Conservation (phyloP, 2,888 invertebrate genomes). For the Eristalinus aeneus region DNA sequence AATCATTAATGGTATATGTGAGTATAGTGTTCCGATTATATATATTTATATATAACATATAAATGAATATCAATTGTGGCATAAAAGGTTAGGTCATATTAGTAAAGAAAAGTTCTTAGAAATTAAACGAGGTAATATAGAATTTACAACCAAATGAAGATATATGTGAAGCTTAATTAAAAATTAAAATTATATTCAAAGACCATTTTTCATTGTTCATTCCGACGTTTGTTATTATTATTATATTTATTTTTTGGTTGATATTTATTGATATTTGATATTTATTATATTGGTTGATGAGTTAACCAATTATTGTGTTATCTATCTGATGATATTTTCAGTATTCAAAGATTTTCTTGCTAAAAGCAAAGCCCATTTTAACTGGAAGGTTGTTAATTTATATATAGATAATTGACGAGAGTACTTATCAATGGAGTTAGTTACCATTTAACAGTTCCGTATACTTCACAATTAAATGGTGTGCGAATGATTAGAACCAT, state of each 20-base stretch:
- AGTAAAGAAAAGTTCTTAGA: constrained; percentile 70
- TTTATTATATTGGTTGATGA: constrained; percentile 76
- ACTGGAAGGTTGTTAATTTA: constrained; percentile 74
- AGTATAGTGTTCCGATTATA: constrained; percentile 52
- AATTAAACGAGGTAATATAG: too few relatives aligned
- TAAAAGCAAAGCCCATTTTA: constrained; percentile 55
- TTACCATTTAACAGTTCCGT: constrained; percentile 77
- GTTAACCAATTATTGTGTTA: constrained; percentile 75
- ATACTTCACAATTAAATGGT: constrained; percentile 78
- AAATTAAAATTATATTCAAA: constrained; percentile 72
- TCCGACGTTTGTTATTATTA: constrained; percentile 76
- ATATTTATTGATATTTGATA: constrained; percentile 75
- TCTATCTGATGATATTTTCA: constrained; percentile 74
- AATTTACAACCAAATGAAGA: constrained; percentile 7
- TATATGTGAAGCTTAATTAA: constrained; percentile 76
- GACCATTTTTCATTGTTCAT: too few relatives aligned
- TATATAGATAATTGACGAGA: constrained; percentile 75
- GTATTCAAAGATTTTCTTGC: constrained; percentile 72
- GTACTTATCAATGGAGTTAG: constrained; percentile 75
- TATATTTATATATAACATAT: too few relatives aligned
- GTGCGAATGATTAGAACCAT: constrained; percentile 77
- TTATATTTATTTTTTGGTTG: constrained; percentile 76
- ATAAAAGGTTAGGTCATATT: too few relatives aligned
- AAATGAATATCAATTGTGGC: constrained; percentile 42
- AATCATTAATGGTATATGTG: constrained; percentile 34